phyloP scores from a whole-genome alignment of 2,888 invertebrate species.

The Anarsia innoxiella region DNA sequence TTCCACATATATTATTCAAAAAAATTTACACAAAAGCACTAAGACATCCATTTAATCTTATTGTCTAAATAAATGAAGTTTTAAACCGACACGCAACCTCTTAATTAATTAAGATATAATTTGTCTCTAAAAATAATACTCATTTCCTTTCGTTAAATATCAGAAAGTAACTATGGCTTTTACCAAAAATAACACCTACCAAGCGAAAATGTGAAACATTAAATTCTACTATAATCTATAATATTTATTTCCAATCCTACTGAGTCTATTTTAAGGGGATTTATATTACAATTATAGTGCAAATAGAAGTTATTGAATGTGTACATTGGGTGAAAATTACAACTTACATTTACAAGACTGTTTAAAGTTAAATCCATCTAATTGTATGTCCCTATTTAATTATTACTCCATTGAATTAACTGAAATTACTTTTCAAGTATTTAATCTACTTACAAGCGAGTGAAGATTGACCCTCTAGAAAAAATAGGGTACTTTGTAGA shows the following conservation, averaged over 20 bases:
- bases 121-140: conserved; percentile 75
- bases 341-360: conserved; percentile 45
- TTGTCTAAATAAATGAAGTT: conserved; percentile 74
- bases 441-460: conserved; percentile 6
- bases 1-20: conserved; percentile 76
- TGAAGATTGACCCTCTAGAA: conserved; percentile 15
- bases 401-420: conserved; percentile 4
- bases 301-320: conserved; percentile 57
- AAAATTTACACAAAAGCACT: conserved; percentile 77
- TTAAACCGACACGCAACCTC: conserved; percentile 70
- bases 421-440: background rate
- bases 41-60: conserved; percentile 76
- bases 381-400: conserved; percentile 1
- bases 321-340: conserved; percentile 59
- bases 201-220: conserved; percentile 55
- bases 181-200: conserved; percentile 59
- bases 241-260: conserved; percentile 43
- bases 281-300: conserved; percentile 66
- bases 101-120: conserved; percentile 68
- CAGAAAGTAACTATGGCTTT: conserved; percentile 62
- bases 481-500: no score
- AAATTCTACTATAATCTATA: conserved; percentile 47
- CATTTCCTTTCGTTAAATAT: conserved; percentile 50
- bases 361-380: conserved; percentile 10
- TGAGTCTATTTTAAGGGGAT: conserved; percentile 48